Conservation (phyloP, 1,140 invertebrate genomes). For the Sinonovacula constricta region DNA sequence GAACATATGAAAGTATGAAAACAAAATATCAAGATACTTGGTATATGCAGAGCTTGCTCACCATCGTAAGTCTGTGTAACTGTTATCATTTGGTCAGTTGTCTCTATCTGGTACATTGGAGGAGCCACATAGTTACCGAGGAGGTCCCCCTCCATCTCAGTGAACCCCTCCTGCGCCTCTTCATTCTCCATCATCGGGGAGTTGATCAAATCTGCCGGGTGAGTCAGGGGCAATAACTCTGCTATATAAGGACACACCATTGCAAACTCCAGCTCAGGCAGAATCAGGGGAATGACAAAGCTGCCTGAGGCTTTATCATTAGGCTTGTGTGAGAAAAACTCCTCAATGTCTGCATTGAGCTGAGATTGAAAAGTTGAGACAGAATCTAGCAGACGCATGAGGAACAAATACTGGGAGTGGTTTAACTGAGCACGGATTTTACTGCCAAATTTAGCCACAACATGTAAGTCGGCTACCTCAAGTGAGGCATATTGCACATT, state of each 20-base stretch:
- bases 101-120: not conserved
- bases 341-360: constrained; percentile 87
- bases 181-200: constrained; percentile 15
- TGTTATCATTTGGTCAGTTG: constrained; percentile 6
- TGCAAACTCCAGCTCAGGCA: constrained; percentile 92
- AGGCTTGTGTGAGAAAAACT: constrained; percentile 78
- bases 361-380: constrained; percentile 82
- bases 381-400: constrained; percentile 90
- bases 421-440: constrained; percentile 81
- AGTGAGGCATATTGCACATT: constrained; percentile 54
- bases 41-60: not conserved
- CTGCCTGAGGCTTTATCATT: constrained; percentile 25
- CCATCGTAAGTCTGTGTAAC: constrained; percentile 7
- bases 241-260: constrained; percentile 85
- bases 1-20: too few relatives aligned
- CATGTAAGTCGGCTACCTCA: constrained; percentile 58
- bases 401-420: constrained; percentile 95
- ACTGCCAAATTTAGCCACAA: constrained; percentile 67
- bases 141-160: not conserved
- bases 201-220: constrained; percentile 12
- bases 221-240: constrained; percentile 57
- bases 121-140: too few relatives aligned
- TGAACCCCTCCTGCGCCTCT: constrained; percentile 2
- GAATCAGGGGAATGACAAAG: constrained; percentile 83
- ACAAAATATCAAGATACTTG: too few relatives aligned